Evolutionary conservation across 2,888 invertebrate genomes (phyloP).

Genomic region (Trypoxylon attenuatum): DNA sequence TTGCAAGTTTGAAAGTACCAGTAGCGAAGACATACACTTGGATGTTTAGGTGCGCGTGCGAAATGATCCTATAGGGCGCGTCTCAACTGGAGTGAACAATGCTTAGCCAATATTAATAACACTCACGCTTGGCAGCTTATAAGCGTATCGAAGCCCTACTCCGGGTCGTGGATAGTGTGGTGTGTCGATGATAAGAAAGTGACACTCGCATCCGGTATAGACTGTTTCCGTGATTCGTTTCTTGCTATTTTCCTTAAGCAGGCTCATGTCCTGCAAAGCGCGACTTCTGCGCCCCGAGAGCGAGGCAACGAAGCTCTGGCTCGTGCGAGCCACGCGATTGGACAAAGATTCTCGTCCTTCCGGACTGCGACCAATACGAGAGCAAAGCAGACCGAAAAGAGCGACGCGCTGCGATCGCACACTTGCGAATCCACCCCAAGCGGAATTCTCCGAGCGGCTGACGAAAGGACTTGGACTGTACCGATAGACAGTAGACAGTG

Average conservation of each 20-base stretch:
- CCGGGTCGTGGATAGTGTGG: constrained; percentile 52
- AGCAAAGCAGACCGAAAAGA: no score
- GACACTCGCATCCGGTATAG: constrained; percentile 55
- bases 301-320: no score
- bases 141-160: constrained; percentile 20
- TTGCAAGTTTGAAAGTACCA: neutral
- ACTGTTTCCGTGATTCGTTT: constrained; percentile 44
- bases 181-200: constrained; percentile 47
- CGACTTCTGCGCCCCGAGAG: no score
- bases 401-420: no score
- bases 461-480: no score
- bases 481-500: constrained; percentile 15
- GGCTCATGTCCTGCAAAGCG: neutral
- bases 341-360: no score
- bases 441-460: no score
- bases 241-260: constrained; percentile 37
- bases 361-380: no score
- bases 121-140: constrained; percentile 35
- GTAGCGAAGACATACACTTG: neutral
- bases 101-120: constrained; percentile 35
- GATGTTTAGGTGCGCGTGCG: neutral
- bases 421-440: no score
- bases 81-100: constrained; percentile 9
- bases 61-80: neutral
- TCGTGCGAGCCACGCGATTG: no score